Percentiles rank a stretch among this genome's conserved stretches.
These are phyloP conservation scores for Xiphophorus hellerii DNA, from an alignment of 2,113 vertebrate genomes.

Conservation along the genomic window DNA sequence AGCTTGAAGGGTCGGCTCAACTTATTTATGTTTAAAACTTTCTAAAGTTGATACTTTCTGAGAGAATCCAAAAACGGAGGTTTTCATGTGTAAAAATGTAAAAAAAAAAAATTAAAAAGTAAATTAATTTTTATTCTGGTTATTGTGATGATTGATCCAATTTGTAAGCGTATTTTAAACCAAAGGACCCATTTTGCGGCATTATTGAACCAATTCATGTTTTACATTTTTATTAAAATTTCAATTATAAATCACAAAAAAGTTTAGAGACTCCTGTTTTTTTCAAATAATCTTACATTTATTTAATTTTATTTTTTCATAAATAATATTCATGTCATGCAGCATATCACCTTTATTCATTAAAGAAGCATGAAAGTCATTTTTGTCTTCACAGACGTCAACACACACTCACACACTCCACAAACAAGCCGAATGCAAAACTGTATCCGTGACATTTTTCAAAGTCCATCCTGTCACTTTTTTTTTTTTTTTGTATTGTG, in stretches of 20 bases:
- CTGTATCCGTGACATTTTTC: background rate
- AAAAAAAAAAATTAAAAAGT: background rate
- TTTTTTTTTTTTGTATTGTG: background rate
- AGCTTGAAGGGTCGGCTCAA: background rate
- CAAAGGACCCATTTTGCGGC: background rate
- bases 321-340: too few relatives aligned
- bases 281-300: background rate
- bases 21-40: background rate
- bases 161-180: too few relatives aligned
- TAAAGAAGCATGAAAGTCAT: background rate
- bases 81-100: background rate
- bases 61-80: background rate
- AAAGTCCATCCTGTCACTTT: constrained; percentile 10
- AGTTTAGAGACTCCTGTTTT: background rate
- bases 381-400: background rate
- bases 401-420: background rate
- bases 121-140: background rate
- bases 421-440: background rate
- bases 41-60: background rate
- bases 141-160: background rate
- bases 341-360: too few relatives aligned
- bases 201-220: background rate
- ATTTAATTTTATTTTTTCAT: background rate
- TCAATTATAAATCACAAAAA: background rate
- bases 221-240: background rate